Evolutionary conservation across 2,113 vertebrate genomes (phyloP), one percentile per base, ranked within the genome.

Genomic region (Piaya cayana): DNA sequence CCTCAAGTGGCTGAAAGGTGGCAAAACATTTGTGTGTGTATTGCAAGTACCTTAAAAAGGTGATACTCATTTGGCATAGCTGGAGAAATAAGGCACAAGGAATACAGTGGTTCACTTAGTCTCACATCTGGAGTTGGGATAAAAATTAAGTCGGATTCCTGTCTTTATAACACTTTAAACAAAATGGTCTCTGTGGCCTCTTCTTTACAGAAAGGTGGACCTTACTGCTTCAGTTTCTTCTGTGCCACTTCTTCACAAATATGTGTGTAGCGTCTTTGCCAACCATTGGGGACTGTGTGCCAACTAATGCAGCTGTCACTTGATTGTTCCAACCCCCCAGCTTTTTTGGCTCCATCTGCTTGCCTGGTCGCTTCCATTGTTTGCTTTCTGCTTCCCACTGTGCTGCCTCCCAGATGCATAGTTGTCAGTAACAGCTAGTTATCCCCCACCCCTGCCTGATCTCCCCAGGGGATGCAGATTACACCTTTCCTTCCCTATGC

Each of bases 221-320:
- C 45, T 90, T 83, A 52, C 6, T 90, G 60, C 88, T 83, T 91
- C 9, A 16, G 50, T 90, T 85, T 62, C 32, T 79, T 84, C 82
- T 74, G 39, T 93, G 45, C 21, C 60, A 69, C 45, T 69, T 88
- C 65, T 89, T 94, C 50, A 59, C 59, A 65, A 88, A 62, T 83
- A 65, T 0, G 1, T 59, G 58, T 71, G 34, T 56, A 52, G 37
- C 2, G 2, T 67, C 62, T 89, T 91, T 89, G 93, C 95, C 89
- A 96, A 6, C n/a, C 4, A 0, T 71, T 76, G 50, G 42, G 75
- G 68, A 4, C 65, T 26, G 17, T 56, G 78, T 93, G 90, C 90
- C 90, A 93, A 15, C 53, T 86, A 65, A 72, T 92, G 90, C 92
- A 95, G 92, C 90, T 95, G 93, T 85, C 84, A 64, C 62, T 87